These are phyloP conservation scores for Phrynosoma platyrhinos DNA, from an alignment of 2,113 vertebrate genomes.

Conservation along the genomic window DNA sequence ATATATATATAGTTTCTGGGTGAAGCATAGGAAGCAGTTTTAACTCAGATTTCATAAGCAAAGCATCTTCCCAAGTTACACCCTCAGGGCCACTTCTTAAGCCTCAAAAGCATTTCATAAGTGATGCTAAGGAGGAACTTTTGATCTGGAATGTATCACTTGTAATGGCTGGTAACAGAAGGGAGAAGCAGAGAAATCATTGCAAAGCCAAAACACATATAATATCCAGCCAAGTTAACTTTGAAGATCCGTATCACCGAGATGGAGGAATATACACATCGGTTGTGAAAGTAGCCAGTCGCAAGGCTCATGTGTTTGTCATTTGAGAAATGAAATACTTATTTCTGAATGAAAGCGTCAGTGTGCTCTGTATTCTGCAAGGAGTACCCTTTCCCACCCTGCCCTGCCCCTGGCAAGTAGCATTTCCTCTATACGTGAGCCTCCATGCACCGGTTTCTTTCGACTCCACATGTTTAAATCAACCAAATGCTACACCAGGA, in stretches of 20 bases:
- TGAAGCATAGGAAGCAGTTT: background rate
- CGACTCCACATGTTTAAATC: background rate
- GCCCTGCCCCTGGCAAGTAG: background rate
- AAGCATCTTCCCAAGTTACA: background rate
- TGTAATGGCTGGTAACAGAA: background rate
- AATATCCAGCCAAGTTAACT: background rate
- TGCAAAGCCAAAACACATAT: background rate
- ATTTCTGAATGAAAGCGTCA: background rate
- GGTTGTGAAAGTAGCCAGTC: background rate
- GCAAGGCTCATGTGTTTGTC: background rate
- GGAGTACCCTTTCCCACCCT: too few relatives aligned
- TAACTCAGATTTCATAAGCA: background rate
- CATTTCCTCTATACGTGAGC: background rate
- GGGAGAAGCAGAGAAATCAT: background rate
- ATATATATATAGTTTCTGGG: background rate
- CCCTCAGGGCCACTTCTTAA: constrained; percentile 1
- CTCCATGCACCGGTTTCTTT: background rate
- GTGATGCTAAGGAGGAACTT: background rate
- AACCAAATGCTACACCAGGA: too few relatives aligned
- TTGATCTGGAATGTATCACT: background rate
- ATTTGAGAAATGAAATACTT: background rate
- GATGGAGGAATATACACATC: background rate
- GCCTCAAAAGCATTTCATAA: background rate
- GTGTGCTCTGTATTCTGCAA: too few relatives aligned
- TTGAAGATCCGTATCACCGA: background rate